phyloP scores from a whole-genome alignment of 2,797 vertebrate species.

The Anas bernieri region DNA sequence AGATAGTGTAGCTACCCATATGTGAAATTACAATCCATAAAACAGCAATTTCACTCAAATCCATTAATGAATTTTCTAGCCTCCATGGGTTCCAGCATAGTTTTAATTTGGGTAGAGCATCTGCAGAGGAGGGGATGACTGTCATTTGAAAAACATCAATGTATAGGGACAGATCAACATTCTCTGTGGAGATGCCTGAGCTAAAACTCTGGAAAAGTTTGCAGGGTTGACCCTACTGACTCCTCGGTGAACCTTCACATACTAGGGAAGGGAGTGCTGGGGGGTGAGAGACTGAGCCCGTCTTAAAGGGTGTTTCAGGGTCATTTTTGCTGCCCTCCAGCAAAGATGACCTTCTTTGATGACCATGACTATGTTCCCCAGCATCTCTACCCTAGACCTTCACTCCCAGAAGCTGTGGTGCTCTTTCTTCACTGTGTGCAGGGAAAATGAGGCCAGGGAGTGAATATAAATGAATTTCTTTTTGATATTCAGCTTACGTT shows the following conservation, averaged over 20 bases:
- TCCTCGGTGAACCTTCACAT: not conserved
- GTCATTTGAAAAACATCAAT: conserved; percentile 6
- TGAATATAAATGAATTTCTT: not conserved
- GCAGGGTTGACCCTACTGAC: not conserved
- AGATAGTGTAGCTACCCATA: conserved; percentile 60
- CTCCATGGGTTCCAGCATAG: conserved; percentile 16
- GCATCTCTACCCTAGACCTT: no score
- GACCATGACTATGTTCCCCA: no score
- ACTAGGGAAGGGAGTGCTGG: not conserved
- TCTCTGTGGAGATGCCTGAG: not conserved
- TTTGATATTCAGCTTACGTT: not conserved
- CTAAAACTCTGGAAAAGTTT: not conserved
- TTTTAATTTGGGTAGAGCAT: conserved; percentile 68
- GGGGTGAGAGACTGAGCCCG: fast-evolving
- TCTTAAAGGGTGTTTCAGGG: not conserved
- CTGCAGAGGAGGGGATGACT: conserved; percentile 1
- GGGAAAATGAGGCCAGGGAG: not conserved
- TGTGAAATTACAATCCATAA: conserved; percentile 77
- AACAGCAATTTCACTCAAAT: conserved; percentile 66
- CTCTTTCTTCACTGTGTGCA: not conserved
- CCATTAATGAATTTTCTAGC: conserved; percentile 64
- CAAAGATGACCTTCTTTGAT: no score
- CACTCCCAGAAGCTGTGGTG: not conserved
- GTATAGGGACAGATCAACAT: not conserved
- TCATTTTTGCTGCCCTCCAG: no score